Evolutionary conservation across 2,888 invertebrate genomes (phyloP), one percentile per base, ranked within the genome.

Genomic region (Bugulina stolonifera): DNA sequence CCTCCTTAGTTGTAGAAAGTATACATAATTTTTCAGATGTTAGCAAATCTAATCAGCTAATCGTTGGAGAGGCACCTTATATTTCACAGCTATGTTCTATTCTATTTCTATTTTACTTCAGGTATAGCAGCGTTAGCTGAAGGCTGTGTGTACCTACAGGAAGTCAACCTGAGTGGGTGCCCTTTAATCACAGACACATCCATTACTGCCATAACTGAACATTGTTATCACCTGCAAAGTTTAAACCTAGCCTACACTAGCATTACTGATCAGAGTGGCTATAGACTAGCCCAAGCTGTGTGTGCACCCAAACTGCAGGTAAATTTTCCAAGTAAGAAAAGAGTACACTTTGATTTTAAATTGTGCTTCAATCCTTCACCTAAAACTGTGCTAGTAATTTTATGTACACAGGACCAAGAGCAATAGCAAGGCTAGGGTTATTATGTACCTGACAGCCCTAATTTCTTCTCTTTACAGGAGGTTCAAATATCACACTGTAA

Each of bases 161-260:
- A 64, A 64, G 25, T 64, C 27, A 64, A 64, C 34, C 64, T 64
- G 22, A 64, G 64, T 34, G 64, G 64, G 5, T 64, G 64, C 32
- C 22, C 64, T 32, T 25, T 25, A 2, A 64, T 64, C 32, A 64
- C 64, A 64, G 64, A 64, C 64, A 32, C 5, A 32, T 64, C 64
- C 25, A 64, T 27, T 14, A 14, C 5, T 25, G 64, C 64, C 14
- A 64, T 64, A 29, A 10, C 64, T 10, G 32, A 64, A 32, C 14
- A 32, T 3, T 64, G 64, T 32, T 32, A 14, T n/a, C 5, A 64
- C 64, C 64, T 64, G 64, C 64, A 64, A 32, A 64, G 32, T 34
- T 14, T 64, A 64, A 64, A 64, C 32, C 32, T 64, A 64, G 64
- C 64, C 34, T 64, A 64, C 32, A 64, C 64, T 34, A 64, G 32